Conservation (phyloP, 2,797 vertebrate genomes). For the Pyrocephalus nanus region DNA sequence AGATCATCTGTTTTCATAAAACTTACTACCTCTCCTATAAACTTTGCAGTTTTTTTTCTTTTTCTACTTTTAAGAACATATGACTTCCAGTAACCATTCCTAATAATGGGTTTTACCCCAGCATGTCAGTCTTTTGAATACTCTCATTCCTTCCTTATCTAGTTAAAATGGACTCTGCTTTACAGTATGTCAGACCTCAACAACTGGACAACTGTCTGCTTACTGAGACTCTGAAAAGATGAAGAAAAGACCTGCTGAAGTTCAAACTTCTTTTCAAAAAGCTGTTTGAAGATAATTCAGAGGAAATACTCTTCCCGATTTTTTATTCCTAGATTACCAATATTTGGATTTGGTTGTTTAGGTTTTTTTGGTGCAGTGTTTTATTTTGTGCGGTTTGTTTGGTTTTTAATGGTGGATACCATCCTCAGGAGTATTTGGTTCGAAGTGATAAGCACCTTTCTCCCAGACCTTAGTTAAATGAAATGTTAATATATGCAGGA, state of each 20-base stretch:
- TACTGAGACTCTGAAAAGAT: not conserved
- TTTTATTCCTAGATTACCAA: not conserved
- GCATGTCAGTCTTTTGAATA: not conserved
- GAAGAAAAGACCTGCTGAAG: not conserved
- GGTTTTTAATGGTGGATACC: not conserved
- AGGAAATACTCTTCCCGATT: not conserved
- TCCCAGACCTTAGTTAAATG: not conserved
- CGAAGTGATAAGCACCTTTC: not conserved
- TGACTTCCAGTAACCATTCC: not conserved
- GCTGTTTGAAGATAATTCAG: not conserved
- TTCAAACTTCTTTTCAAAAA: not conserved
- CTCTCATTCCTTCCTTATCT: not conserved
- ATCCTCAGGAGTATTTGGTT: not conserved
- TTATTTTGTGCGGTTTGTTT: not conserved
- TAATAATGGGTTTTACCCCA: not conserved
- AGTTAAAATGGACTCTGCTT: not conserved
- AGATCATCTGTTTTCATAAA: not conserved
- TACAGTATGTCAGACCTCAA: not conserved
- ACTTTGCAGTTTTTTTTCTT: not conserved
- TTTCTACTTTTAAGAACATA: not conserved
- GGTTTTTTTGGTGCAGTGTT: rapidly evolving
- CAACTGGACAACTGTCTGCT: not conserved
- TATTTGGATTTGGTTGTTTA: not conserved
- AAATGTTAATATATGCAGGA: not conserved
- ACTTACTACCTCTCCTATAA: not conserved